Evolutionary conservation across 2,888 invertebrate genomes (phyloP), one percentile per base, ranked within the genome.

Genomic region (Drosophila percnosoma): DNA sequence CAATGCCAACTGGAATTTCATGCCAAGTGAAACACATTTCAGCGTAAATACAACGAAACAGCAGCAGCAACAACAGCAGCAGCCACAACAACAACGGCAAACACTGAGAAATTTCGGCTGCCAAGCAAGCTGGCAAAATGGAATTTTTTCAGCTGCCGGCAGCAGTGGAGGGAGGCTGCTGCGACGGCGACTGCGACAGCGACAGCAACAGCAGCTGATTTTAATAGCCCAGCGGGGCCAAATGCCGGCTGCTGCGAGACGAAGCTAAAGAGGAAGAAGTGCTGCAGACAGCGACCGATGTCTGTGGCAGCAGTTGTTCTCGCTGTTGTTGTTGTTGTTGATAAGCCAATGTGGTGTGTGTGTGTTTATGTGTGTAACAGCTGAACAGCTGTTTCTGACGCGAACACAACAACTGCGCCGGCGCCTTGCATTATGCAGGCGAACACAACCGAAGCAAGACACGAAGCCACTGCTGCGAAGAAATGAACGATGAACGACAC

Each of bases 221-320:
- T 90, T 87, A 87, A 87, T 90, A 90, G 90, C 90, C 90, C 89
- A 81, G 82, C 83, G 84, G 88, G 89, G 87, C 89, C 72, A 82
- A 83, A 81, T 77, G 82, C 87, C 89, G 84, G 84, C 87, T 89
- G 84, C 82, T 77, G 74, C 69, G 68, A 65, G 45, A 63, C 80
- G 54, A 78, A 78, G 73, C 59, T 40, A 72, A 71, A 38, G 65
- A 40, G 52, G 61, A 58, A 63, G 67, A 67, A 69, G 68, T 78
- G 63, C 67, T 65, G 81, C 66, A 75, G 76, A 73, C 73, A 76
- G 77, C 68, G 73, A 78, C 68, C 68, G 78, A 64, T 78, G 83
- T 84, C 88, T 85, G 68, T 65, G 70, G 79, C 87, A 87, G 83
- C 51, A 51, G 51, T n/a, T 11, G 29, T n/a, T 75, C 65, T 55